A percentile compares a stretch with the other conserved stretches of the same genome.
phyloP scores from a whole-genome alignment of 2,888 invertebrate species.

The Cremastinae sp. region DNA sequence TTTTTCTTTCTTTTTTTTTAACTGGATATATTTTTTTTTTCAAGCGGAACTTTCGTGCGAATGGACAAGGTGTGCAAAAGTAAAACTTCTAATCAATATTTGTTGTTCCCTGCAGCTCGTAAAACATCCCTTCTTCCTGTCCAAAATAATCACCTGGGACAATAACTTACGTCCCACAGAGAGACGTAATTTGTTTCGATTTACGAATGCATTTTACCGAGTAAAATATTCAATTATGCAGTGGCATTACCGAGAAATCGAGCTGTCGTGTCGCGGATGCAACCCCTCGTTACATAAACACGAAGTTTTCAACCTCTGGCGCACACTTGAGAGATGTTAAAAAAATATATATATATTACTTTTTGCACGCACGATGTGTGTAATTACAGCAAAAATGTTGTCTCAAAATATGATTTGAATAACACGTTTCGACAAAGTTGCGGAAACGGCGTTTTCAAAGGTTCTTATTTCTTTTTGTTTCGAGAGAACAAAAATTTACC shows the following conservation, averaged over 20 bases:
- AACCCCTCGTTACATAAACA: constrained; percentile 27
- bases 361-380: too few species aligned
- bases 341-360: constrained; percentile 1
- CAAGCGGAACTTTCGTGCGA: too few species aligned
- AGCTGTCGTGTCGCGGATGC: constrained; percentile 20
- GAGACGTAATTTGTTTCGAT: constrained; percentile 20
- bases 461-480: too few species aligned
- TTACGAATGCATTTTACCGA: constrained; percentile 56
- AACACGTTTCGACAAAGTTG: too few species aligned
- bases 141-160: not conserved
- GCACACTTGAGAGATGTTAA: constrained; percentile 11
- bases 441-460: too few species aligned
- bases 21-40: too few species aligned
- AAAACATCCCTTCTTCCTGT: too few species aligned
- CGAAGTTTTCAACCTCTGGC: too few species aligned
- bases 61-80: not conserved
- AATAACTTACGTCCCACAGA: not conserved
- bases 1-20: too few species aligned
- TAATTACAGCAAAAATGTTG: too few species aligned
- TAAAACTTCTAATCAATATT: not conserved
- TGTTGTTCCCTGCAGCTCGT: not conserved
- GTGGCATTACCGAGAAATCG: constrained; percentile 53
- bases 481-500: too few species aligned
- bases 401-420: too few species aligned
- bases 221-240: constrained; percentile 60